Percentiles rank a stretch among this genome's conserved stretches.
phyloP scores from a whole-genome alignment of 1,140 invertebrate genomes.

The Amphibalanus amphitrite region DNA sequence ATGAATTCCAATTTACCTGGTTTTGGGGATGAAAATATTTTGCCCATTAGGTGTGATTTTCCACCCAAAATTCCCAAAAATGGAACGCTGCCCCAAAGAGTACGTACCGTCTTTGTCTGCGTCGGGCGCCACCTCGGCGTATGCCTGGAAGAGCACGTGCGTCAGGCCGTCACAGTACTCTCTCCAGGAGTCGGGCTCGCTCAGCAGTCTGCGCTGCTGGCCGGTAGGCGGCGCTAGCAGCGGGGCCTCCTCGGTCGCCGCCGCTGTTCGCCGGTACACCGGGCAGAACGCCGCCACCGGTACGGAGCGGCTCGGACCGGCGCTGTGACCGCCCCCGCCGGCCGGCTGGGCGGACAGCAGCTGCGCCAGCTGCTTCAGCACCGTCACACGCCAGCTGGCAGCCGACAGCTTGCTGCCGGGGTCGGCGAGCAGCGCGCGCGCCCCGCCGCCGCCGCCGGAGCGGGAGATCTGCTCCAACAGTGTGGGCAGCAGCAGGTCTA shows the following conservation, averaged over 20 bases:
- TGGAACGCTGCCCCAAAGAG: too few species aligned
- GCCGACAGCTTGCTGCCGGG: neutral
- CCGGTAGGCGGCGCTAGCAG: neutral
- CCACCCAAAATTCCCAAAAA: too few species aligned
- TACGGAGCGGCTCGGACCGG: neutral
- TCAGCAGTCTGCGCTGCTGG: neutral
- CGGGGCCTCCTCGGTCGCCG: neutral
- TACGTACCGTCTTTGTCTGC: neutral
- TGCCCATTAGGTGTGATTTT: too few species aligned
- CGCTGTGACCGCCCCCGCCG: neutral
- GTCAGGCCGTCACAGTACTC: neutral
- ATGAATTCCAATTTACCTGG: too few species aligned
- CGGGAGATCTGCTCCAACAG: constrained; percentile 54
- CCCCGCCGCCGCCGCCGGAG: neutral
- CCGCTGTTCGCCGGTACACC: neutral
- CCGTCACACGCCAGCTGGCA: neutral
- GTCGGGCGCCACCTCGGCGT: constrained; percentile 11
- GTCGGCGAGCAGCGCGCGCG: neutral
- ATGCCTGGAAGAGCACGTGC: constrained; percentile 13
- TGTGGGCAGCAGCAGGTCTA: constrained; percentile 48
- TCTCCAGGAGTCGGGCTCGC: neutral
- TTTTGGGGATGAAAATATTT: too few species aligned
- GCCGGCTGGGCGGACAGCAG: neutral
- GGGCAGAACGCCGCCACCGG: neutral
- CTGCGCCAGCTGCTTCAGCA: neutral